These are phyloP conservation scores for Philereme vetulata DNA, from an alignment of 2,888 invertebrate genomes.

Conservation along the genomic window DNA sequence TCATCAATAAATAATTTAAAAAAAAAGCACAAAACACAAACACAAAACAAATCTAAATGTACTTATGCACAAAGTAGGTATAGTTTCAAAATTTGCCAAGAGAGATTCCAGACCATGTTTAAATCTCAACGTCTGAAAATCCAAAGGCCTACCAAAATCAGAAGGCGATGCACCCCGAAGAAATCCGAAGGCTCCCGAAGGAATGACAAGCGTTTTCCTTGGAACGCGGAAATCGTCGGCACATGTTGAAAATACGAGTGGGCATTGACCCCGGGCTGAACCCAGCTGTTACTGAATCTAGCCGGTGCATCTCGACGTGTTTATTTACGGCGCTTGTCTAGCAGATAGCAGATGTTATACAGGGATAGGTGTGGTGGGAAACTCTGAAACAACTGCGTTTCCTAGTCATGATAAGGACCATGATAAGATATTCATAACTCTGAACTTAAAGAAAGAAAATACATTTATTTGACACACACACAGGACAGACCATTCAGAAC, in stretches of 20 bases:
- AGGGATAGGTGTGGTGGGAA: slow-evolving; percentile 12
- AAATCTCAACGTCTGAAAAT: slow-evolving; percentile 18
- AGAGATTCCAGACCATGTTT: slow-evolving; percentile 15
- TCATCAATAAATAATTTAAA: too few species aligned
- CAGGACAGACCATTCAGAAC: too few species aligned
- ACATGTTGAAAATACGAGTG: slow-evolving; percentile 83
- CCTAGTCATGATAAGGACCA: too few species aligned
- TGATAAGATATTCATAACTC: too few species aligned
- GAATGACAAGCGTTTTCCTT: slow-evolving; percentile 78
- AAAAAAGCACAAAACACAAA: too few species aligned
- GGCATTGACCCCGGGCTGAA: slow-evolving; percentile 79
- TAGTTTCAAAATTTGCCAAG: slow-evolving; percentile 1
- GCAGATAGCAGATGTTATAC: slow-evolving; percentile 28
- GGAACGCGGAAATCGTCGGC: slow-evolving; percentile 83
- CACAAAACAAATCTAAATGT: too few species aligned
- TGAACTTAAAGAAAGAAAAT: too few species aligned
- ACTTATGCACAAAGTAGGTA: too few species aligned
- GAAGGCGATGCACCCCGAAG: slow-evolving; percentile 56
- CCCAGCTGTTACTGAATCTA: slow-evolving; percentile 79
- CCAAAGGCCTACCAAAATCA: slow-evolving; percentile 25
- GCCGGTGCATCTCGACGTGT: slow-evolving; percentile 68
- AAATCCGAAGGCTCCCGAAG: slow-evolving; percentile 68
- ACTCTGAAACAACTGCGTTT: background rate
- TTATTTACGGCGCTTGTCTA: slow-evolving; percentile 60
- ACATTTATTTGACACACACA: too few species aligned